Evolutionary conservation across 2,797 vertebrate species (phyloP).

Genomic region (Sarcoramphus papa): DNA sequence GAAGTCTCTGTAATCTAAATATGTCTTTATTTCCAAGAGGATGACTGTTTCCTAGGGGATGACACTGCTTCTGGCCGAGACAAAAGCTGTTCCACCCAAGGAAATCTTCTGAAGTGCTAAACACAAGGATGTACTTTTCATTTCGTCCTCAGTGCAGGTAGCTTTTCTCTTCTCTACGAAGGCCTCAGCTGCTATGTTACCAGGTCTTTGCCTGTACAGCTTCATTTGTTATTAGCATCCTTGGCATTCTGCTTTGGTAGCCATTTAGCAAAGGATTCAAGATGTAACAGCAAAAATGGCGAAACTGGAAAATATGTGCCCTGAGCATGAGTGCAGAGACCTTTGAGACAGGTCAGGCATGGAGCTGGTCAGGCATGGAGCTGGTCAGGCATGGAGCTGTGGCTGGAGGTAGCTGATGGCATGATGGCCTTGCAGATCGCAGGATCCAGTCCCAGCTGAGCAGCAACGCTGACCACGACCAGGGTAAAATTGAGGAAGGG

Average conservation of each 20-base stretch:
- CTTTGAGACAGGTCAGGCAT: not conserved
- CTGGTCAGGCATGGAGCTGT: not conserved
- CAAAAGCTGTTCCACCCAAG: conserved; percentile 36
- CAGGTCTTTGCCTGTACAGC: not conserved
- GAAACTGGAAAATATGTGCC: not conserved
- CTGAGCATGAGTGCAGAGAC: not conserved
- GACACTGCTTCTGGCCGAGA: conserved; percentile 43
- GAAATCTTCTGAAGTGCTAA: conserved; percentile 53
- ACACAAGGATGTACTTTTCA: conserved; percentile 35
- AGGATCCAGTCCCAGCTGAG: not conserved
- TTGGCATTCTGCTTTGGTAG: not conserved
- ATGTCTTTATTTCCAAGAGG: conserved; percentile 48
- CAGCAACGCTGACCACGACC: not conserved
- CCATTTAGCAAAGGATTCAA: not conserved
- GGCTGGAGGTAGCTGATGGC: not conserved
- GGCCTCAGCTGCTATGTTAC: not conserved
- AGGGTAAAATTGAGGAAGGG: not conserved
- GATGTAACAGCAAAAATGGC: not conserved
- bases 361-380: not conserved
- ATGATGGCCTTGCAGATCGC: not conserved
- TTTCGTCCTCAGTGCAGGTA: not conserved
- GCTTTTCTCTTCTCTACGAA: not conserved
- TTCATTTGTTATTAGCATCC: not conserved
- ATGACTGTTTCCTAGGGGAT: conserved; percentile 63
- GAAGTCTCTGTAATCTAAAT: conserved; percentile 55